Evolutionary conservation across 2,888 invertebrate genomes (phyloP).

Genomic region (Archips crataeganus): DNA sequence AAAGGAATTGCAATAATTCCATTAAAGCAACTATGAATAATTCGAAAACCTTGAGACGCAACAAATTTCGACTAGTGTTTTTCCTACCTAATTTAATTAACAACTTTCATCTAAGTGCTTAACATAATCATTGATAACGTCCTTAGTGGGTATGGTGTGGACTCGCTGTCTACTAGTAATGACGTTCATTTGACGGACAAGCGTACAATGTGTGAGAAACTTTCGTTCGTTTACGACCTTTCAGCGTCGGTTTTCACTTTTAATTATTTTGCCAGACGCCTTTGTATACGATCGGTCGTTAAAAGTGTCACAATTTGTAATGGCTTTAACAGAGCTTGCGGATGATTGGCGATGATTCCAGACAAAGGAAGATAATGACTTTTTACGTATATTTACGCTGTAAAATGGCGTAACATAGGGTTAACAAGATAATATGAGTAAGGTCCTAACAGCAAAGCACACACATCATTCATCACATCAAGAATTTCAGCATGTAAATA

Average conservation of each 20-base stretch:
- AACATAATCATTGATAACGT: no score
- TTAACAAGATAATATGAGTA: no score
- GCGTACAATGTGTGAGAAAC: conserved; percentile 7
- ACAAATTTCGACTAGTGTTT: no score
- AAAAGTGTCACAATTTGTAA: not conserved
- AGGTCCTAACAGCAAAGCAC: no score
- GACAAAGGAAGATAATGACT: not conserved
- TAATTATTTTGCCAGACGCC: conserved; percentile 6
- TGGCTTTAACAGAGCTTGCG: conserved; percentile 5
- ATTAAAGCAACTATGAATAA: no score
- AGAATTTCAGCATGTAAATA: no score
- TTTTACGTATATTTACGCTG: not conserved
- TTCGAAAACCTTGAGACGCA: no score
- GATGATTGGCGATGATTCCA: not conserved
- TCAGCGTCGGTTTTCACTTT: conserved; percentile 29
- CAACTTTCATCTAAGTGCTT: no score
- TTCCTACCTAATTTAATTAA: no score
- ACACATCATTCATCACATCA: no score
- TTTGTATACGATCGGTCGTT: conserved; percentile 14
- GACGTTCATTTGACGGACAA: not conserved
- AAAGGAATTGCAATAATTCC: no score
- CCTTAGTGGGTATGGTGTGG: no score
- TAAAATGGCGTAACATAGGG: not conserved
- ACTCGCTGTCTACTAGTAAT: not conserved
- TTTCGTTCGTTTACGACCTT: conserved; percentile 21